Conservation (phyloP, 1,140 invertebrate species). For the Chlorops oryzae region DNA sequence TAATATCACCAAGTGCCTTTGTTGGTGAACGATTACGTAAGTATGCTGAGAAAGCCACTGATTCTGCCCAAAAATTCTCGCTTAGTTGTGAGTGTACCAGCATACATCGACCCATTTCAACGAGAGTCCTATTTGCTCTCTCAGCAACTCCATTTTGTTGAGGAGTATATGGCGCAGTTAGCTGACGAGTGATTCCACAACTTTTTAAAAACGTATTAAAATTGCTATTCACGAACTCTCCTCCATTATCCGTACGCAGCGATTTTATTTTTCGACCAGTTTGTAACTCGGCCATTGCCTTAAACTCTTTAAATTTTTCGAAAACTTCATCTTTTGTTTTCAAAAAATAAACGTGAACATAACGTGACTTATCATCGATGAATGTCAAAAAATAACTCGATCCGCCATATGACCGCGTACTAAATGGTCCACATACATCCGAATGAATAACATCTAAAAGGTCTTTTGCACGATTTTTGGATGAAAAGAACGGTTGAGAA, state of each 20-base stretch:
- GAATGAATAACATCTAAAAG: neutral
- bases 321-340: conserved; percentile 24
- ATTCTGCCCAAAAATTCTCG: conserved; percentile 24
- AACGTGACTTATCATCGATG: conserved; percentile 42
- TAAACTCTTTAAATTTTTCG: conserved; percentile 11
- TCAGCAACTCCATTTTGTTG: conserved; percentile 41
- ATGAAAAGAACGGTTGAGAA: neutral
- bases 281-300: conserved; percentile 7
- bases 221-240: conserved; percentile 2
- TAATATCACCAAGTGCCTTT: neutral
- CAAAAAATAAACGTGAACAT: conserved; percentile 40
- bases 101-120: conserved; percentile 20
- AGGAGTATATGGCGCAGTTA: conserved; percentile 28
- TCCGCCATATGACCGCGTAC: conserved; percentile 1
- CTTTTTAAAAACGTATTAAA: conserved; percentile 6
- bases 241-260: conserved; percentile 6
- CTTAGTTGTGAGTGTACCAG: conserved; percentile 12
- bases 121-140: conserved; percentile 14
- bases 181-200: conserved; percentile 18
- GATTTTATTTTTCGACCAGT: conserved; percentile 10
- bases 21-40: conserved; percentile 18
- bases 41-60: conserved; percentile 17
- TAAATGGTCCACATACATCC: conserved; percentile 1
- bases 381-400: conserved; percentile 20
- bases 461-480: neutral